Conservation (phyloP, 2,888 invertebrate genomes). For the Stegophylla sp. region DNA sequence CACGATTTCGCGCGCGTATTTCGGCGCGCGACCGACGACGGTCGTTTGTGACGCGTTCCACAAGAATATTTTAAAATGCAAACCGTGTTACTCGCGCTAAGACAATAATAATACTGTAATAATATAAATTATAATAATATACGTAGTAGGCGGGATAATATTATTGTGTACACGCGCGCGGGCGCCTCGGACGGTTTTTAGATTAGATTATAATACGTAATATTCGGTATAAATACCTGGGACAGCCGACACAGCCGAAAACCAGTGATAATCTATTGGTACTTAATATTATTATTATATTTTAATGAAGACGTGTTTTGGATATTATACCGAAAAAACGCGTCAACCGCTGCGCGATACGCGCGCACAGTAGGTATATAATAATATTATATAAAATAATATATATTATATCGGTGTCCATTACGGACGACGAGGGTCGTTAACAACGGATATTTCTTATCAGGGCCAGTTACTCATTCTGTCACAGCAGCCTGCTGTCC, state of each 20-base stretch:
- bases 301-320: conserved; percentile 42
- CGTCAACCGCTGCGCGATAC: neutral
- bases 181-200: neutral
- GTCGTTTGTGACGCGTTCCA: too few species aligned
- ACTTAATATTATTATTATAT: too few species aligned
- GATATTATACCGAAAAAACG: conserved; percentile 18
- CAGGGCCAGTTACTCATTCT: conserved; percentile 46
- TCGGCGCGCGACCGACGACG: too few species aligned
- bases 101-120: too few species aligned
- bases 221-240: too few species aligned
- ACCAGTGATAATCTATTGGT: too few species aligned
- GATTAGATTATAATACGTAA: conserved; percentile 21
- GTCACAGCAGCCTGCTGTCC: neutral
- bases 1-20: neutral
- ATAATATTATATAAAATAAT: too few species aligned
- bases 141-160: too few species aligned
- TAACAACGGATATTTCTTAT: conserved; percentile 46
- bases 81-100: neutral
- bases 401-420: neutral
- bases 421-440: conserved; percentile 29
- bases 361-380: too few species aligned
- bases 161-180: neutral
- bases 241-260: neutral
- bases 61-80: conserved; percentile 9
- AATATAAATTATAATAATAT: too few species aligned